These are phyloP conservation scores for Ricordea florida DNA, from an alignment of 92 coral and sea anemone species.

Conservation along the genomic window DNA sequence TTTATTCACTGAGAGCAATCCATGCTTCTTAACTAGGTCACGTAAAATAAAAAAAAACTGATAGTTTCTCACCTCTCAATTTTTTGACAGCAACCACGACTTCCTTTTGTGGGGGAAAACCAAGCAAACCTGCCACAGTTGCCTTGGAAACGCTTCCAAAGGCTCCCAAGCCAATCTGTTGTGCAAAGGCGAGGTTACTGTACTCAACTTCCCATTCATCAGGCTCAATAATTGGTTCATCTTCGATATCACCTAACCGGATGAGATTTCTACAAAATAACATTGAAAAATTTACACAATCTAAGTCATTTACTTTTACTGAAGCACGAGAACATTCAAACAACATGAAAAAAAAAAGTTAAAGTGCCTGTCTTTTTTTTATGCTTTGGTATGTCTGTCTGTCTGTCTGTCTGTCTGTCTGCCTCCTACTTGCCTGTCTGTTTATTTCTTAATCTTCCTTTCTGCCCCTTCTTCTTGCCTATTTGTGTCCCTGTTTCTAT, in stretches of 20 bases:
- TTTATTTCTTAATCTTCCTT: no score
- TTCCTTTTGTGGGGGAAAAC: slow-evolving; percentile 68
- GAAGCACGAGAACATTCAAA: neutral
- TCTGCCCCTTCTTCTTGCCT: no score
- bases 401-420: no score
- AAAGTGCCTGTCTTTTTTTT: neutral
- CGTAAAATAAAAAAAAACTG: no score
- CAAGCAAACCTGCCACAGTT: slow-evolving; percentile 62
- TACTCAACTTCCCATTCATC: slow-evolving; percentile 84
- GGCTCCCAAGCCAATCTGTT: slow-evolving; percentile 85
- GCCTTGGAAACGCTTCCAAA: slow-evolving; percentile 87
- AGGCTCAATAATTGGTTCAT: slow-evolving; percentile 42
- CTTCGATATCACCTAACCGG: neutral
- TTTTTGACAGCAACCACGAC: slow-evolving; percentile 83
- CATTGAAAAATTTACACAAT: neutral
- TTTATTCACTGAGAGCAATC: no score
- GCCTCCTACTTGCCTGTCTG: no score
- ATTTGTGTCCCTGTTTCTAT: no score
- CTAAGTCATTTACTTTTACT: neutral
- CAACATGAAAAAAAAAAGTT: neutral
- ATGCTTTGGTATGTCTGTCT: no score
- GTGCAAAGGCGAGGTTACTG: slow-evolving; percentile 58
- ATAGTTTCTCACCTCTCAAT: slow-evolving; percentile 49
- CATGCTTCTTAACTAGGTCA: no score
- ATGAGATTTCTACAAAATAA: neutral